Conservation (phyloP, 2,797 vertebrate genomes). For the Enteromius treurensis region DNA sequence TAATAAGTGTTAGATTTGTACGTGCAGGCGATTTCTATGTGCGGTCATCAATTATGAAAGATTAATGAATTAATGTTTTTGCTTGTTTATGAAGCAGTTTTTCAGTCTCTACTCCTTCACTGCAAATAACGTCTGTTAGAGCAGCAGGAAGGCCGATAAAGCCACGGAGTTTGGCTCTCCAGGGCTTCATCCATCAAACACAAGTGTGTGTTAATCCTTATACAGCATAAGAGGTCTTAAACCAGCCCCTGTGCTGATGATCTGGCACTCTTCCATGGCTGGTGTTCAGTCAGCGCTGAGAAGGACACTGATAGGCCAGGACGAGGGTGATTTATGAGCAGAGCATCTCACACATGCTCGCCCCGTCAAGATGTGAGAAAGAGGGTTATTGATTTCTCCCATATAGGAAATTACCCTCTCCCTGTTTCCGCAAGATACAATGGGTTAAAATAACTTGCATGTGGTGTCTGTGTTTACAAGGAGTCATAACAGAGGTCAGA, state of each 20-base stretch:
- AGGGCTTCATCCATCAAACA: constrained; percentile 45
- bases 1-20: constrained; percentile 14
- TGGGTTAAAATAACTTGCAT: not conserved
- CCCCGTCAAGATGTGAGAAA: not conserved
- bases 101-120: not conserved
- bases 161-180: constrained; percentile 3
- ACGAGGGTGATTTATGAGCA: constrained; percentile 13
- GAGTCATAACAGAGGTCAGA: not conserved
- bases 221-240: constrained; percentile 43
- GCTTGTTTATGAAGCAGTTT: not conserved
- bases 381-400: constrained; percentile 10
- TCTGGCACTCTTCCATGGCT: constrained; percentile 41
- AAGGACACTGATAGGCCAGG: not conserved
- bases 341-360: not conserved
- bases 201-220: constrained; percentile 43
- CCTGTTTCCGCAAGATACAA: not conserved
- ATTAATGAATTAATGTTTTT: constrained; percentile 26
- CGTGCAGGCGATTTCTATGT: not conserved
- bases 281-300: not conserved
- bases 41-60: constrained; percentile 41
- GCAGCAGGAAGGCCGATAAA: not conserved
- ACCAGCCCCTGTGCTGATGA: constrained; percentile 25
- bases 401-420: not conserved
- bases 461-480: not conserved
- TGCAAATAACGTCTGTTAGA: constrained; percentile 18